Base-by-base conservation (phyloP, 2,888 invertebrate species). In the Oscheius myriophilus region DNA sequence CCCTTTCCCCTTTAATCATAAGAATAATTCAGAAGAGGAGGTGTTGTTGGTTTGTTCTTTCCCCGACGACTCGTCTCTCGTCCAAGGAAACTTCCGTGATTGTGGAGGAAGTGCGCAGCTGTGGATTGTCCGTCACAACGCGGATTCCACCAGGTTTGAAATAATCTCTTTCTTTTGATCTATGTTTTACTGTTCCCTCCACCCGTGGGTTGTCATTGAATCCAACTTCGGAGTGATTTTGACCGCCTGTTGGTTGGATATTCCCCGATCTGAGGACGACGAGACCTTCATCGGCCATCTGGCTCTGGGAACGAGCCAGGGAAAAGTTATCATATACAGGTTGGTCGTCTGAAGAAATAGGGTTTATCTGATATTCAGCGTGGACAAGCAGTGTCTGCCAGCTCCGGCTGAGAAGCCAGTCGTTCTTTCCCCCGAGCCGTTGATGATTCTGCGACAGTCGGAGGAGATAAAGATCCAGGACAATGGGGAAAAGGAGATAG, bases 311-410 rank as follows among this genome's bases (percentile, higher is more conserved):
- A 78, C 72, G 1, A 45, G 70, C 4, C 46, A 54, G 16, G 78
- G 78, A 57, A 53, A 57, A 14, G 64, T 78, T 42, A 39, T 74
- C n/a, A 78, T 78, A 23, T 78, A 78, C 53, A 45, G 54, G 63
- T 65, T 21, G 7, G 39, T 21, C 45, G 46, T 61, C 21, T 4
- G 23, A 61, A 45, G 9, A 33, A 33, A n/a, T n/a, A 33, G 33
- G 33, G 33, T 6, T 33, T 9, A 33, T 33, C 33, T 6, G 3
- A 9, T 6, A 33, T 58, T 58, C 26, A 58, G 58, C 18, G 39
- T 61, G 2, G 63, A 52, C 16, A 12, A 6, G 14, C 7, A 11
- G 21, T 52, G 25, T 23, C 16, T 52, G n/a, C 41, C 63, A 14
- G 4, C 14, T 42, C 49, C 23, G 14, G 18, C 0, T 4, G 45